A percentile compares a stretch with the other conserved stretches of the same genome.
Conservation (phyloP, 2,888 invertebrate genomes). For the Nephrotoma appendiculata region DNA sequence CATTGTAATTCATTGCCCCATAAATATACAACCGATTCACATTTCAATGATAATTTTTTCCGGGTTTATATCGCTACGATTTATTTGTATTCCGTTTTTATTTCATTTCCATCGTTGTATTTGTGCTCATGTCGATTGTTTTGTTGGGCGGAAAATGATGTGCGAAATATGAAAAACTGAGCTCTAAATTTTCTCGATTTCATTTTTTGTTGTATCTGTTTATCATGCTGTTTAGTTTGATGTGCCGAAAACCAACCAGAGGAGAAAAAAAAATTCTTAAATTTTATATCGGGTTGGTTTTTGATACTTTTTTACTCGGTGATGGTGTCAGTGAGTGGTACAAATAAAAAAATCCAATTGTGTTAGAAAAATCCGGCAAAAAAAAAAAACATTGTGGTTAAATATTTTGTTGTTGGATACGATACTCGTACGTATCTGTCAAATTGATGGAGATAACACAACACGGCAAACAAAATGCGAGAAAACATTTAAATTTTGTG, state of each 20-base stretch:
- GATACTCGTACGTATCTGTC: not conserved
- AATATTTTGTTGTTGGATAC: not conserved
- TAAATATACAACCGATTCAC: not conserved
- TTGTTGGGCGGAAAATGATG: not conserved
- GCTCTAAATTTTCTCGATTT: not conserved
- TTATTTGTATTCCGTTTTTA: not conserved
- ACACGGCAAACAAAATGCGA: not conserved
- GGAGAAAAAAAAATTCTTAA: not conserved
- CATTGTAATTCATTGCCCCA: too few relatives aligned
- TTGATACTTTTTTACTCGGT: not conserved
- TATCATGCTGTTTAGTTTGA: not conserved
- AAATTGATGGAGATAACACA: not conserved
- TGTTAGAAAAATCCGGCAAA: not conserved
- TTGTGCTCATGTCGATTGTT: not conserved
- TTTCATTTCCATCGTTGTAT: not conserved
- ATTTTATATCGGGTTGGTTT: not conserved
- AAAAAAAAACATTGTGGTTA: not conserved
- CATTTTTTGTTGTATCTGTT: not conserved
- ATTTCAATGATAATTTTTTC: not conserved
- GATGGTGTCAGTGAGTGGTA: not conserved
- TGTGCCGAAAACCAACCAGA: not conserved
- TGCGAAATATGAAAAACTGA: not conserved
- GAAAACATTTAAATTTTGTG: not conserved
- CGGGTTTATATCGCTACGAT: not conserved
- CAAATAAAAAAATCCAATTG: too few relatives aligned